Percentiles rank a stretch among this genome's conserved stretches.
Evolutionary conservation across 2,113 vertebrate genomes (phyloP).

Genomic region (Laticauda colubrina): DNA sequence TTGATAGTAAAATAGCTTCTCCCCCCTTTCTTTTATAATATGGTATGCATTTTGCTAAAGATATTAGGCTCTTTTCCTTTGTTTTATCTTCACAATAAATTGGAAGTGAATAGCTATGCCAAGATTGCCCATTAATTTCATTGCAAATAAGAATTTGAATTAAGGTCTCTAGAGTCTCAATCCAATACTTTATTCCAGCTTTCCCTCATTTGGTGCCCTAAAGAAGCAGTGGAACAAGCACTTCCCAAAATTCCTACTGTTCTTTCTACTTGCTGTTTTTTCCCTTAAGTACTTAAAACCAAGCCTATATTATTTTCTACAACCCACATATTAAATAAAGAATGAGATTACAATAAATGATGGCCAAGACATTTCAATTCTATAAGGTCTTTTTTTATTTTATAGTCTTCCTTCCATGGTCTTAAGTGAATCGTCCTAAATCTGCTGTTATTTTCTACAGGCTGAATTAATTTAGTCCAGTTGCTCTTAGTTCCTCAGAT

Average conservation of each 20-base stretch:
- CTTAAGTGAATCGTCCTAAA: background rate
- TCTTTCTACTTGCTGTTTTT: background rate
- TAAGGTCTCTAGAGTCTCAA: background rate
- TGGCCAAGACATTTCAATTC: background rate
- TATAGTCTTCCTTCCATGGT: background rate
- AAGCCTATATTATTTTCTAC: background rate
- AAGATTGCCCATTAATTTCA: background rate
- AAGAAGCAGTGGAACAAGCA: background rate
- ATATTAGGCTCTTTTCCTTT: background rate
- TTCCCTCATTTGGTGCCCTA: background rate
- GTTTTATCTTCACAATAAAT: background rate
- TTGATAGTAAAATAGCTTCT: background rate
- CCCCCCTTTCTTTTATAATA: background rate
- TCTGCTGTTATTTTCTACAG: background rate
- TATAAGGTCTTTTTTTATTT: background rate
- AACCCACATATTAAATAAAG: background rate
- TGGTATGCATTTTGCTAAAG: background rate
- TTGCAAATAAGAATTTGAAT: background rate
- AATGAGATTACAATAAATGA: background rate
- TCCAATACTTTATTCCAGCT: background rate
- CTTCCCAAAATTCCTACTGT: background rate
- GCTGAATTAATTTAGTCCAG: background rate
- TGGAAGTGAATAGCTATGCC: background rate
- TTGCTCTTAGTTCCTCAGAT: background rate
- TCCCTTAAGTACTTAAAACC: background rate